Conservation (phyloP, 2,113 vertebrate species). For the Thymallus thymallus region DNA sequence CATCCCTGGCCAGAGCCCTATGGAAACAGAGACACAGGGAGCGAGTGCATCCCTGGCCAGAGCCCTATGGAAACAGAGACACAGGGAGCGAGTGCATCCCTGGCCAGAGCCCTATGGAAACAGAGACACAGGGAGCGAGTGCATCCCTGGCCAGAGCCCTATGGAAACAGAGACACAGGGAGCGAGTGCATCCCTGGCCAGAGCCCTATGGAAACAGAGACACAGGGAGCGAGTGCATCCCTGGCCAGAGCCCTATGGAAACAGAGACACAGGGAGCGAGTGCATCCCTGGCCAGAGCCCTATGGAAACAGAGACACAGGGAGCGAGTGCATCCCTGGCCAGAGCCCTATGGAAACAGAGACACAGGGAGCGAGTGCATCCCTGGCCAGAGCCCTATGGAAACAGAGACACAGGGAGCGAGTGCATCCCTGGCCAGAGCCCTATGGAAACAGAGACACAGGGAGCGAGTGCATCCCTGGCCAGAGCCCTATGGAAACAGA, state of each 20-base stretch:
- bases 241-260: too few relatives aligned
- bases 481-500: neutral
- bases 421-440: too few relatives aligned
- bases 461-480: neutral
- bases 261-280: conserved; percentile 7
- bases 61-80: conserved; percentile 5
- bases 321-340: neutral
- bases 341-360: neutral
- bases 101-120: too few relatives aligned
- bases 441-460: conserved; percentile 9
- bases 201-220: conserved; percentile 4
- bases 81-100: neutral
- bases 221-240: neutral
- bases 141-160: too few relatives aligned
- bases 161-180: conserved; percentile 11
- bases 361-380: neutral
- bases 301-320: conserved; percentile 10
- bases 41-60: too few relatives aligned
- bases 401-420: conserved; percentile 7
- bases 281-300: too few relatives aligned
- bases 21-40: conserved; percentile 12
- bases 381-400: too few relatives aligned
- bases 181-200: too few relatives aligned
- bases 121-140: conserved; percentile 6
- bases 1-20: too few relatives aligned